A percentile compares a stretch with the other conserved stretches of the same genome.
Evolutionary conservation across 2,888 invertebrate genomes (phyloP).

Genomic region (Orchestes rusci): DNA sequence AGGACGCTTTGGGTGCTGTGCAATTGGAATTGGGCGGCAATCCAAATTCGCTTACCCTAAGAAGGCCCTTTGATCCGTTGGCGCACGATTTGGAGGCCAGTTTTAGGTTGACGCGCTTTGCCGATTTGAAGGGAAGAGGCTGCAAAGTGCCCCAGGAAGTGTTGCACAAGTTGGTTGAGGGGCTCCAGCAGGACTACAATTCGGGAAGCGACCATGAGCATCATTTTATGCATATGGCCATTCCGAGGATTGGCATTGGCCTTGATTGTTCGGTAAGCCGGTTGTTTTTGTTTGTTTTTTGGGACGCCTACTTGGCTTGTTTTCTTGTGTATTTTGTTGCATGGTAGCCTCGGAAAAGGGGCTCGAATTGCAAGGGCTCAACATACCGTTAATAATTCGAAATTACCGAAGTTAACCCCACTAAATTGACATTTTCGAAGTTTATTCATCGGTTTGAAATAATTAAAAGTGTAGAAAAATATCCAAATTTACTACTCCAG

Average conservation of each 20-base stretch:
- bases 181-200: constrained; percentile 73
- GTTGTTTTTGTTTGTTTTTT: too few relatives aligned
- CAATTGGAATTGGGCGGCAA: constrained; percentile 91
- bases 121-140: constrained; percentile 89
- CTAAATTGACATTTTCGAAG: too few relatives aligned
- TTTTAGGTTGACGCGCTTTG: constrained; percentile 89
- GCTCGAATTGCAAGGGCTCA: too few relatives aligned
- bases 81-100: constrained; percentile 84
- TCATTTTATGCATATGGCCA: constrained; percentile 85
- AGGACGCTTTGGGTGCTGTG: constrained; percentile 77
- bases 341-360: too few relatives aligned
- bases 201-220: constrained; percentile 71
- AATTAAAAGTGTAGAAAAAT: too few relatives aligned
- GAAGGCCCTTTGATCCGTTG: constrained; percentile 77
- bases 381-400: too few relatives aligned
- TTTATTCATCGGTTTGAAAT: too few relatives aligned
- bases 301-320: too few relatives aligned
- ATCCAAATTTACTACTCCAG: too few relatives aligned
- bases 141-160: constrained; percentile 94
- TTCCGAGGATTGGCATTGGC: constrained; percentile 82
- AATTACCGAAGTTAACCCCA: too few relatives aligned
- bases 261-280: constrained; percentile 74
- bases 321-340: too few relatives aligned
- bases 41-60: constrained; percentile 76
- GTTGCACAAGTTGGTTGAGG: constrained; percentile 68